Evolutionary conservation across 1,140 invertebrate genomes (phyloP).

Genomic region (Steinernema khuongi): DNA sequence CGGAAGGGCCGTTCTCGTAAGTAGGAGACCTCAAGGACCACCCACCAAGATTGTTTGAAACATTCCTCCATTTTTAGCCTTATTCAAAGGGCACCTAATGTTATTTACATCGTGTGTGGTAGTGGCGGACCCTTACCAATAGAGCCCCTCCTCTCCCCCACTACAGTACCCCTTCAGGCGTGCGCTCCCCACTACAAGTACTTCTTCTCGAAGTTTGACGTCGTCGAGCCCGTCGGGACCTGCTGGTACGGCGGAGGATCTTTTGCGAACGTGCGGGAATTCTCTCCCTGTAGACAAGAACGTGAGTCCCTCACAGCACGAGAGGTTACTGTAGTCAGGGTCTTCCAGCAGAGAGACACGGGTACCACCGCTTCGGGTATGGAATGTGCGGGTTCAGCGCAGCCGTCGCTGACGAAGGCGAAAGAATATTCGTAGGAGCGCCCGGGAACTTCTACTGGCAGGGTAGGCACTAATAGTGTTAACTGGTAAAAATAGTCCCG

Average conservation of each 20-base stretch:
- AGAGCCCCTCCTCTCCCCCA: no score
- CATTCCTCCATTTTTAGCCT: no score
- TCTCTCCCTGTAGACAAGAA: conserved; percentile 73
- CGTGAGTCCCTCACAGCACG: conserved; percentile 44
- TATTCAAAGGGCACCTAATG: no score
- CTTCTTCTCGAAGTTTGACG: conserved; percentile 69
- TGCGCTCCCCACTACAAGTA: conserved; percentile 91
- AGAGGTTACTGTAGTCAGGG: not conserved
- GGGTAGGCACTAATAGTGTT: conserved; percentile 63
- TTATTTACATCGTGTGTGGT: not conserved
- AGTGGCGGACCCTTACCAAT: no score
- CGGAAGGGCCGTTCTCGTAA: conserved; percentile 70
- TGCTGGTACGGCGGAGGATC: conserved; percentile 76
- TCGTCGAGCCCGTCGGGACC: conserved; percentile 84
- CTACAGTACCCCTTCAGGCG: conserved; percentile 66
- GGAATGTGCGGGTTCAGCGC: conserved; percentile 59
- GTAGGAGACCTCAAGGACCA: no score
- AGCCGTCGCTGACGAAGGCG: conserved; percentile 63
- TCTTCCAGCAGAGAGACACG: conserved; percentile 34
- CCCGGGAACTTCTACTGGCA: conserved; percentile 96
- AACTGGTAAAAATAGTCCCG: not conserved
- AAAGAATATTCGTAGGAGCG: conserved; percentile 79
- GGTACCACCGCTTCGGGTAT: conserved; percentile 56
- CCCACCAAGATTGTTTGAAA: no score
- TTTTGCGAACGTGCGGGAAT: conserved; percentile 71